A percentile compares a stretch with the other conserved stretches of the same genome.
Conservation (phyloP, 2,888 invertebrate genomes). For the Cryptus armator region DNA sequence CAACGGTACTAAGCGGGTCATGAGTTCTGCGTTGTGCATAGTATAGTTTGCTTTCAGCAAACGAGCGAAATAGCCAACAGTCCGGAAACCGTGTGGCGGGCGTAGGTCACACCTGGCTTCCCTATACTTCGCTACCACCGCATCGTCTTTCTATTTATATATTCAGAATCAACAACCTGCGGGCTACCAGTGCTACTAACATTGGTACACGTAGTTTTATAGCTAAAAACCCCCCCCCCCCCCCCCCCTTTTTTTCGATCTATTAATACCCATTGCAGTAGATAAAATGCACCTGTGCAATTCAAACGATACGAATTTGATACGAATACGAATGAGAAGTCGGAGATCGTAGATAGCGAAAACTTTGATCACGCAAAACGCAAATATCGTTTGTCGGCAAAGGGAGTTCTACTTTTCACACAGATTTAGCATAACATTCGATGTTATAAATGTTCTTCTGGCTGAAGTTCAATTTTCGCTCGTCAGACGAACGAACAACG, state of each 20-base stretch:
- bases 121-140: conserved; percentile 36
- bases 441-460: conserved; percentile 58
- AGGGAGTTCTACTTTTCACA: conserved; percentile 46
- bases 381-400: conserved; percentile 14
- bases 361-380: conserved; percentile 30
- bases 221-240: conserved; percentile 19
- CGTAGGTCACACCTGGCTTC: conserved; percentile 78
- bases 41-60: conserved; percentile 67
- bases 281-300: conserved; percentile 58
- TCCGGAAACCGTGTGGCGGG: conserved; percentile 55
- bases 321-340: conserved; percentile 16
- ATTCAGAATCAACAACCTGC: conserved; percentile 69
- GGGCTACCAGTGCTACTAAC: neutral
- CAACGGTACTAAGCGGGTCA: conserved; percentile 60
- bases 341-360: conserved; percentile 8
- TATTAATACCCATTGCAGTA: conserved; percentile 26
- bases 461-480: conserved; percentile 68
- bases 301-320: conserved; percentile 35
- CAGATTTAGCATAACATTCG: conserved; percentile 39
- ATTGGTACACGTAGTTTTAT: conserved; percentile 3
- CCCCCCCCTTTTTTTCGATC: neutral
- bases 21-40: conserved; percentile 58
- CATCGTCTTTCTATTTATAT: conserved; percentile 72
- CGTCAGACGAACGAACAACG: neutral
- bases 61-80: conserved; percentile 42